A percentile compares a stretch with the other conserved stretches of the same genome.
These are phyloP conservation scores for Drosophila subsilvestris DNA, from an alignment of 2,888 invertebrate species.

Conservation along the genomic window DNA sequence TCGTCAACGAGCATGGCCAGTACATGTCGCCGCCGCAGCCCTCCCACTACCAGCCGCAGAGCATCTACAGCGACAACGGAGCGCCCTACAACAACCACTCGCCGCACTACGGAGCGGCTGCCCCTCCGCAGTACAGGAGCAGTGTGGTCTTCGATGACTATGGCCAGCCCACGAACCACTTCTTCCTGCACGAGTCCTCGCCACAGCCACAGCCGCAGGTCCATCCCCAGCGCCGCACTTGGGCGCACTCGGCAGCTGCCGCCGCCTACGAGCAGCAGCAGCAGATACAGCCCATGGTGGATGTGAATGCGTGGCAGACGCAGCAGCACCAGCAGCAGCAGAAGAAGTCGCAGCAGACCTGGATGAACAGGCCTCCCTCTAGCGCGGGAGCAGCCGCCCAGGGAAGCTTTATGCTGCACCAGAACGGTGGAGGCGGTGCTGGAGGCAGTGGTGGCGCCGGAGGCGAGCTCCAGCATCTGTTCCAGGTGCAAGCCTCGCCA, in stretches of 20 bases:
- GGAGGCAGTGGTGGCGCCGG: slow-evolving; percentile 86
- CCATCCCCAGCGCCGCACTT: slow-evolving; percentile 87
- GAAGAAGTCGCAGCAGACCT: slow-evolving; percentile 69
- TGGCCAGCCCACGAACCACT: slow-evolving; percentile 86
- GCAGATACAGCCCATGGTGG: slow-evolving; percentile 80
- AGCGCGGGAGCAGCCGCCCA: slow-evolving; percentile 76
- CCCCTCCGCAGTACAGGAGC: slow-evolving; percentile 85
- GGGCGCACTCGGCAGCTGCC: slow-evolving; percentile 86
- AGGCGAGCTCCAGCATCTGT: slow-evolving; percentile 84
- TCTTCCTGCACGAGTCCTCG: slow-evolving; percentile 90
- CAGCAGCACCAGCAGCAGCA: slow-evolving; percentile 80
- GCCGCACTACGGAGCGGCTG: slow-evolving; percentile 73
- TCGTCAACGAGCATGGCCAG: slow-evolving; percentile 83
- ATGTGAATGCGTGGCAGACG: slow-evolving; percentile 83
- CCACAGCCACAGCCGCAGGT: slow-evolving; percentile 63
- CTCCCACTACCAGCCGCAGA: slow-evolving; percentile 75
- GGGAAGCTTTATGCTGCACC: slow-evolving; percentile 87
- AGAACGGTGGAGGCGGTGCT: slow-evolving; percentile 86
- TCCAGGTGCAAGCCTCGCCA: slow-evolving; percentile 87
- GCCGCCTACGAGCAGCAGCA: slow-evolving; percentile 79
- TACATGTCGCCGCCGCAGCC: slow-evolving; percentile 83
- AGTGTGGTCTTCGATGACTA: slow-evolving; percentile 86
- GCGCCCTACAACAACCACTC: slow-evolving; percentile 75
- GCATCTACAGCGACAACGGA: slow-evolving; percentile 84
- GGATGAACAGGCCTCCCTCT: slow-evolving; percentile 73